Base-by-base conservation (phyloP, 2,797 vertebrate genomes). In the Myotis vivesi region DNA sequence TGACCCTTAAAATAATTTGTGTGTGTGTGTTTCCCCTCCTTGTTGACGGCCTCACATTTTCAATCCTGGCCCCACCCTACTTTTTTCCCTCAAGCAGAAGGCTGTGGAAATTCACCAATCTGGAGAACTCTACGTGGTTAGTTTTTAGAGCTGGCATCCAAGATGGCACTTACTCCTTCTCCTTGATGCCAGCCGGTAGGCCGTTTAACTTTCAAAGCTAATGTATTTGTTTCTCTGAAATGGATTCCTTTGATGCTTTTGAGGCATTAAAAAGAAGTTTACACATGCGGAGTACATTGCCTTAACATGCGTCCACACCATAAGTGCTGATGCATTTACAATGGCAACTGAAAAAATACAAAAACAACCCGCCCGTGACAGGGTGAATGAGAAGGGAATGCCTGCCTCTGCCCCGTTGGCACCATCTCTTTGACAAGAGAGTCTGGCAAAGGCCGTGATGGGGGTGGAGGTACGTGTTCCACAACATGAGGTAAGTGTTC, bases 191-290 rank as follows among this genome's bases (percentile, higher is more conserved):
- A 71, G 33, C 28, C 23, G n/a, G 71, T 49, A 20, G 71, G 46
- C 2, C 38, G 57, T 88, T 88, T 93, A 57, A 72, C 82, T 79
- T 68, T 82, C 76, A 82, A 96, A 91, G 86, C 38, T 94, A 80
- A 57, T 85, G 83, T 89, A 20, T 86, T 91, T 95, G 51, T 89
- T 71, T 94, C 80, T 94, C 89, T 55, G 30, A 91, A 83, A 77
- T 44, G 36, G 90, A 95, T 68, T 95, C 71, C 19, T 80, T 64
- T 84, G 55, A 76, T 76, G 80, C 44, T 75, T 92, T 81, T 86
- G 64, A 94, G 71, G 57, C 44, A 85, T 30, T 25, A 33, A 88
- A 87, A 89, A 71, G 84, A 89, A 77, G 68, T 87, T 62, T 46
- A 86, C 41, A 79, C 20, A 68, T 10, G 66, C 73, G 85, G 76